Evolutionary conservation across 2,888 invertebrate genomes (phyloP), one percentile per base, ranked within the genome.

Genomic region (Melanostoma mellinum): DNA sequence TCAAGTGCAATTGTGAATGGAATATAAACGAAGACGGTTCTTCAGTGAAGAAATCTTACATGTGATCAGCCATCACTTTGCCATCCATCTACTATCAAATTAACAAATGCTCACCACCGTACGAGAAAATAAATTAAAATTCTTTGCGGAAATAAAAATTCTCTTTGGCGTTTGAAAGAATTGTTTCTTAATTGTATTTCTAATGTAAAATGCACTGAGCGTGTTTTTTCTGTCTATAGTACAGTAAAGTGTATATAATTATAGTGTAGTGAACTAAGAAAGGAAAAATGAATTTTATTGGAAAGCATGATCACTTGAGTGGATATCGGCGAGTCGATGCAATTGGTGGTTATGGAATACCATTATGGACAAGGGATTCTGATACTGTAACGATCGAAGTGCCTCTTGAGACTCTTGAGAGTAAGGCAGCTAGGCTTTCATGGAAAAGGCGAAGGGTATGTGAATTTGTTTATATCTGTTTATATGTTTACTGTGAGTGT

Each of bases 221-320:
- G 8, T 38, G 6, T 30, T 63, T 32, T 86, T 85, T 52, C 50
- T 33, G 9, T 46, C 3, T 6, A 42, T 55, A 46, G 10, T 68
- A 58, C 36, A 61, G 9, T 42, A 8, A 55, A 71, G 56, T 72
- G 36, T 68, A 55, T 53, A 48, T 32, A 55, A 36, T 80, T 65
- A n/a, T 2, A 9, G 20, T 32, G 60, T 20, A 20, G 86, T 56
- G 67, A 78, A 79, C 56, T 20, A 20, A 20, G 72, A 63, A 72
- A 56, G 73, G 65, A 86, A 89, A 86, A 85, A 90, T 91, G 91
- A 89, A 90, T 88, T 89, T 91, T 80, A 88, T 90, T 85, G 89
- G 88, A 35, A 87, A 87, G 63, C 89, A 89, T 87, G 89, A 90
- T 87, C 88, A 89, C 87, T 87, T 89, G 74, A 87, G 87, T 86